phyloP scores from a whole-genome alignment of 2,113 vertebrate genomes.

The Thalassoma bifasciatum region DNA sequence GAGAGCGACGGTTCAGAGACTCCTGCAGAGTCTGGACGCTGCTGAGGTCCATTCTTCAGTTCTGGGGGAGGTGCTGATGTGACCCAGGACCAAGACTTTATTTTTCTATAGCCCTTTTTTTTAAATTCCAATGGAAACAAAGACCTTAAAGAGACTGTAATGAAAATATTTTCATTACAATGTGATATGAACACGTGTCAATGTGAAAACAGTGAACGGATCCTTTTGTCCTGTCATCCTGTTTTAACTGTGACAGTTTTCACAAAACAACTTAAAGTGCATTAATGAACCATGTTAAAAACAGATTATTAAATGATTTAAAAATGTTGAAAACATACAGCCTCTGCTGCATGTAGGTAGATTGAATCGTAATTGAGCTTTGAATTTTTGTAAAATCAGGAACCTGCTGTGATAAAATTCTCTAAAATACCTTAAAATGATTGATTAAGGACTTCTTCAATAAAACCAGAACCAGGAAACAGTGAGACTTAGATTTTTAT shows the following conservation, averaged over 20 bases:
- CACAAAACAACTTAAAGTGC: background rate
- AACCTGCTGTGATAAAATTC: too few relatives aligned
- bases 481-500: too few relatives aligned
- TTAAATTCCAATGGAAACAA: background rate
- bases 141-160: background rate
- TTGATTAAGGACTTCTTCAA: too few relatives aligned
- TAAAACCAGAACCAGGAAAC: too few relatives aligned
- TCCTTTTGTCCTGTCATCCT: background rate
- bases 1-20: conserved; percentile 84
- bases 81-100: background rate
- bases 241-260: background rate
- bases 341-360: too few relatives aligned
- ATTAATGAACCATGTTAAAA: background rate
- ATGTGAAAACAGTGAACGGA: background rate
- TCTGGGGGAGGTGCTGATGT: conserved; percentile 75
- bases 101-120: background rate
- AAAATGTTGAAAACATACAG: too few relatives aligned
- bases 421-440: too few relatives aligned
- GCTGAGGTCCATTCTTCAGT: conserved; percentile 84
- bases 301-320: too few relatives aligned
- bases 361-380: too few relatives aligned
- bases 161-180: background rate
- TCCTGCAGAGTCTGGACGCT: conserved; percentile 80
- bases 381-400: too few relatives aligned
- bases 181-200: background rate